Base-by-base conservation (phyloP, 2,888 invertebrate species). In the Pimpla rufipes region DNA sequence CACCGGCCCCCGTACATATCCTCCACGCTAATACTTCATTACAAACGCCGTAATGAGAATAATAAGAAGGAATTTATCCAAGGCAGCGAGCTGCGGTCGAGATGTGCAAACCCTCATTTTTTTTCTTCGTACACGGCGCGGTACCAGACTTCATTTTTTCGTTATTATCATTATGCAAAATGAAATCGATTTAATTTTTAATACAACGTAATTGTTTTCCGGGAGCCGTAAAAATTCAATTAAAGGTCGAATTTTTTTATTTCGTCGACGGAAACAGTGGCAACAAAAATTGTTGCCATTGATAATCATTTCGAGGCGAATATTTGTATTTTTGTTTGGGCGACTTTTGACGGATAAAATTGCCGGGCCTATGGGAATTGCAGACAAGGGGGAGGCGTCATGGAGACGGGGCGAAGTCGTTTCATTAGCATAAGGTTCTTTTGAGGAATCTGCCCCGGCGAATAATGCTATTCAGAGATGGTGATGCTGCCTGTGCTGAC, bases 51-150 rank as follows among this genome's bases (percentile, higher is more conserved):
- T 91, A 91, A 93, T 91, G 92, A 91, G 91, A 92, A 93, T 93
- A 92, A 92, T 92, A 92, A 92, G 92, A 88, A 90, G 89, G 90
- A 90, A 91, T 92, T 90, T 91, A 92, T 91, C 90, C 89, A 88
- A 87, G 88, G 59, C 59, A 62, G 1, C 8, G 29, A 29, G 18
- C 59, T 37, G 35, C 37, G 37, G 59, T 62, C 29, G 7, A 18
- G 52, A 79, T 21, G 59, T 45, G 23, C 37, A 47, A 45, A 59
- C 37, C 62, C 21, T 47, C 21, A 11, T 35, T 35, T 79, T 79
- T 59, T 73, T 64, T 79, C 37, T 70, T 70, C 52, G 3, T 62
- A 16, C n/a, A 8, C 59, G 16, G 8, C n/a, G 37, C 59, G 37
- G 16, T 37, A 37, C 35, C 57, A 52, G 29, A 16, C 45, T 35